Evolutionary conservation across 2,113 vertebrate genomes (phyloP), one percentile per base, ranked within the genome.

Genomic region (Tauraco erythrolophus): DNA sequence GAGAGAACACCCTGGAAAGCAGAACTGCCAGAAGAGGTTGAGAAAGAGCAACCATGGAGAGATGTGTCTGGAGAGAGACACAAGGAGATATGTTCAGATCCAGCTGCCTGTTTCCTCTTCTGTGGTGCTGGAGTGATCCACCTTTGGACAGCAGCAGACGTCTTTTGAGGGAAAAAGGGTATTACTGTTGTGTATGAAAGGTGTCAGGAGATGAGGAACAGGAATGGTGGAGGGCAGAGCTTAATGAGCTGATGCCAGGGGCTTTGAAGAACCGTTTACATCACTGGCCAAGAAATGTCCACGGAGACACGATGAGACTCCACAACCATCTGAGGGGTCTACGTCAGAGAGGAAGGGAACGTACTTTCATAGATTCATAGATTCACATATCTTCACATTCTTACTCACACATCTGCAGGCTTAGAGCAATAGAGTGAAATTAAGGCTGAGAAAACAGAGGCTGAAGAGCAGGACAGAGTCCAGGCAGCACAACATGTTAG

Each of bases 1-100:
- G 74, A 95, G 58, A 81, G 50, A 75, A 41, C 70, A 85, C 53
- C 35, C 57, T 94, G 89, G 70, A 90, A 94, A 88, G 84, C 56
- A 94, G 56, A 88, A 74, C 17, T 93, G 66, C 82, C 70, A 93
- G 74, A 72, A 93, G 58, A 77, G 11, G 31, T 8, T 94, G 78
- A 92, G 50, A 90, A 88, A 57, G 71, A 88, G 62, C n/a, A 85
- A 19, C 57, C 54, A n/a, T 28, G 41, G 61, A 83, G 24, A 71
- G 19, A 39, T 27, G 14, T 28, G 54, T 53, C 74, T 39, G 60
- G 53, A 77, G 57, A 74, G 39, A 69, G 14, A 79, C 19, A 53
- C 30, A 43, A 68, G 22, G 8, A 18, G 4, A 10, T 64, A 15
- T 7, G 17, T 77, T 83, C 41, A 74, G 58, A 81, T 13, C 31